Percentiles rank a stretch among this genome's conserved stretches.
phyloP scores from a whole-genome alignment of 37 sponge, comb jelly and placozoan genomes.

The Chondrosia reniformis region DNA sequence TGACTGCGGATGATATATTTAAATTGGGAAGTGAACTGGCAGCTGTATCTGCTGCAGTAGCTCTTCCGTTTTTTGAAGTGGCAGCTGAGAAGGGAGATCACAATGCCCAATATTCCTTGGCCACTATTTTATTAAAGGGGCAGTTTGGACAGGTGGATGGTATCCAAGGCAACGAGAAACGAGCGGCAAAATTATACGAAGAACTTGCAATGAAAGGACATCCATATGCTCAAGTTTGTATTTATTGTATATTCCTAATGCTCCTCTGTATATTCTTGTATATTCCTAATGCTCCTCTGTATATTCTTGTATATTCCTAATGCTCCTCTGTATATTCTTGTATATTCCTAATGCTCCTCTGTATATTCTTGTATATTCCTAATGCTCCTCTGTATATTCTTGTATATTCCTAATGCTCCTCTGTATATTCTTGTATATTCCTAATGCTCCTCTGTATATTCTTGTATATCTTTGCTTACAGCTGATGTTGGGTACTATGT shows the following conservation, averaged over 20 bases:
- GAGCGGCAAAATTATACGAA: slow-evolving; percentile 56
- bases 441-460: not conserved
- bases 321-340: not conserved
- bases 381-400: not conserved
- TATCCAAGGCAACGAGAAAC: not conserved
- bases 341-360: not conserved
- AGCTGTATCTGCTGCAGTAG: slow-evolving; percentile 26
- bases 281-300: not conserved
- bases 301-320: not conserved
- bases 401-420: not conserved
- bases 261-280: not conserved
- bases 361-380: not conserved
- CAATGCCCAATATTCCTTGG: slow-evolving; percentile 67
- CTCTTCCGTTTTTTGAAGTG: slow-evolving; percentile 49
- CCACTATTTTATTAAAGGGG: slow-evolving; percentile 78
- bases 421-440: not conserved
- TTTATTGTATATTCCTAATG: not conserved
- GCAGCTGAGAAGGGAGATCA: slow-evolving; percentile 55
- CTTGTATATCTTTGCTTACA: slow-evolving; percentile 5
- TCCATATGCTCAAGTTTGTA: slow-evolving; percentile 86
- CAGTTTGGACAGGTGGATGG: too few species aligned
- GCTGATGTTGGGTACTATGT: slow-evolving; percentile 79
- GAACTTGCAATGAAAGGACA: slow-evolving; percentile 81
- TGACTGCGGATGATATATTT: not conserved
- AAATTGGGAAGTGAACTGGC: slow-evolving; percentile 6